Conservation (phyloP, 2,797 vertebrate species). For the Gambelia wislizenii region DNA sequence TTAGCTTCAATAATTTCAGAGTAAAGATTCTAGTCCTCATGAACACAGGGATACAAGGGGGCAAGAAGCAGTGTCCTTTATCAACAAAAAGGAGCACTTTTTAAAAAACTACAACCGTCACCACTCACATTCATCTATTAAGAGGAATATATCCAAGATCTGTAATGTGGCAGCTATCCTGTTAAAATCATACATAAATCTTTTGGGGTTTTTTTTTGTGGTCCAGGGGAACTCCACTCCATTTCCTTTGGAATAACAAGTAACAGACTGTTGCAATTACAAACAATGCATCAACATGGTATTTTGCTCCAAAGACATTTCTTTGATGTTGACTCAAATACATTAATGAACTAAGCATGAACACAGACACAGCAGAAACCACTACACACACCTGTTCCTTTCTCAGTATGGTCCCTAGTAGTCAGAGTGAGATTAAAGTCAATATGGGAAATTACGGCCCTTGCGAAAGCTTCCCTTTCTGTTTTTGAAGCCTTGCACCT, state of each 20-base stretch:
- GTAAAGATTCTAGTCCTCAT: slow-evolving; percentile 33
- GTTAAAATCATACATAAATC: not conserved
- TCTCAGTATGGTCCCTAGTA: not conserved
- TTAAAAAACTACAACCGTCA: too few relatives aligned
- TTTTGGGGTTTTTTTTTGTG: not conserved
- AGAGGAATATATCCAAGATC: not conserved
- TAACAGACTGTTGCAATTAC: not conserved
- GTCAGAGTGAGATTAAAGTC: not conserved
- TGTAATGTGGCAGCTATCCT: not conserved
- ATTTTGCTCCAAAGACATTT: not conserved
- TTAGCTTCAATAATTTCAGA: not conserved
- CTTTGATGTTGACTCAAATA: not conserved
- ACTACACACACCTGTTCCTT: not conserved
- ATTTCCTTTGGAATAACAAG: not conserved
- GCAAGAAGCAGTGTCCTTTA: not conserved
- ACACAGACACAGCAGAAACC: not conserved
- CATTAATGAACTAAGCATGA: not conserved
- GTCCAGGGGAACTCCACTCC: too few relatives aligned
- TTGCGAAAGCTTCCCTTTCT: too few relatives aligned
- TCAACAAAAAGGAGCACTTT: not conserved
- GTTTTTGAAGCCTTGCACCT: too few relatives aligned
- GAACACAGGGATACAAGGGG: not conserved
- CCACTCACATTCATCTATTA: not conserved
- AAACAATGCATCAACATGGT: not conserved
- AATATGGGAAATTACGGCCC: not conserved